These are phyloP conservation scores for Clitarchus hookeri DNA, from an alignment of 2,888 invertebrate species.

Conservation along the genomic window DNA sequence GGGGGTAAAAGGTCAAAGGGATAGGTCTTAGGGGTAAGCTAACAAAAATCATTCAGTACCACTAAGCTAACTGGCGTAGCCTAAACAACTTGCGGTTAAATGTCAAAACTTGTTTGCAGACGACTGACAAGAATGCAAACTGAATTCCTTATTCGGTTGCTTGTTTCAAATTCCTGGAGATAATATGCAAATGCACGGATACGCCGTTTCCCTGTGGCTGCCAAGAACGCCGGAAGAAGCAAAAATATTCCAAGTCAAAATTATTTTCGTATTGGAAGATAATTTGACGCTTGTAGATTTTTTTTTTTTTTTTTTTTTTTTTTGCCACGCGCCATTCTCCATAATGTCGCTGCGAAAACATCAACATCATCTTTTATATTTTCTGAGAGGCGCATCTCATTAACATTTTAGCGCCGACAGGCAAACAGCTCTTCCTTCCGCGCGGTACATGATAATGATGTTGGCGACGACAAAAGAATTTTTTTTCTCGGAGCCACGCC, in stretches of 20 bases:
- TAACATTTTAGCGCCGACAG: not conserved
- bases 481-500: not conserved
- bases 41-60: too few relatives aligned
- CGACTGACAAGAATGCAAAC: too few relatives aligned
- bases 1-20: too few relatives aligned
- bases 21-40: too few relatives aligned
- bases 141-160: too few relatives aligned
- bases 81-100: too few relatives aligned
- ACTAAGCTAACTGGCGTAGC: too few relatives aligned
- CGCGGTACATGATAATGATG: not conserved
- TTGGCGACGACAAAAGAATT: not conserved
- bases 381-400: not conserved
- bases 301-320: not conserved
- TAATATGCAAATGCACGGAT: not conserved
- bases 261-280: not conserved
- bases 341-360: not conserved
- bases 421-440: not conserved
- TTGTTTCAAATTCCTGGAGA: too few relatives aligned
- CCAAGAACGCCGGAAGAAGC: not conserved
- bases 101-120: too few relatives aligned
- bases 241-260: not conserved
- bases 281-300: not conserved
- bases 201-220: not conserved
- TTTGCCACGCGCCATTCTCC: not conserved
- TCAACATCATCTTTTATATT: not conserved